Conservation (phyloP, 2,113 vertebrate genomes). For the Pollimyrus isidori region DNA sequence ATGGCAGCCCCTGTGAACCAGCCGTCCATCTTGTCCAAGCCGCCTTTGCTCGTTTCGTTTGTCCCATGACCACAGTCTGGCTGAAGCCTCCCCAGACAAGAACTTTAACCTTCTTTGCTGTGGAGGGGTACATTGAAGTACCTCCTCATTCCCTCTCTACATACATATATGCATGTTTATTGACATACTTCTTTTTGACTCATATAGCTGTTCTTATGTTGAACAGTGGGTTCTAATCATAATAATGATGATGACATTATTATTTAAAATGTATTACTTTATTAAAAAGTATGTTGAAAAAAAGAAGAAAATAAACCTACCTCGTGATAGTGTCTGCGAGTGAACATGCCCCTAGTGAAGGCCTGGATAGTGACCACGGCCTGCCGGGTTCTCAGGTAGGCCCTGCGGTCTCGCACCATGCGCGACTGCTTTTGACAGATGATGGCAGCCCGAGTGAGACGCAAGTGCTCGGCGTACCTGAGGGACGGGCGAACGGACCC, state of each 20-base stretch:
- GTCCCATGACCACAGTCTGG: neutral
- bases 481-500: neutral
- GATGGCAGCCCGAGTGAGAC: slow-evolving; percentile 67
- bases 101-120: neutral
- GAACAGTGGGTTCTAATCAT: neutral
- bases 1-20: neutral
- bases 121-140: neutral
- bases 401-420: slow-evolving; percentile 64
- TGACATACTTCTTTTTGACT: neutral
- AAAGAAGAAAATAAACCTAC: slow-evolving; percentile 42
- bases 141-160: neutral
- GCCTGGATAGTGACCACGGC: slow-evolving; percentile 78
- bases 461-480: slow-evolving; percentile 69
- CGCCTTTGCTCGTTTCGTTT: neutral
- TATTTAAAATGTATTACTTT: neutral
- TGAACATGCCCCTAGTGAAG: slow-evolving; percentile 74
- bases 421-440: slow-evolving; percentile 80
- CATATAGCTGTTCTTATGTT: neutral
- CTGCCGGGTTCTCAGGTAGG: slow-evolving; percentile 51
- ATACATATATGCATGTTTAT: neutral
- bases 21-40: neutral
- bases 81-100: neutral
- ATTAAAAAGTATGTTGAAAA: neutral
- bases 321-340: slow-evolving; percentile 70
- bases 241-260: neutral